A percentile compares a stretch with the other conserved stretches of the same genome.
Conservation (phyloP, 2,888 invertebrate species). For the Gari tellinella region DNA sequence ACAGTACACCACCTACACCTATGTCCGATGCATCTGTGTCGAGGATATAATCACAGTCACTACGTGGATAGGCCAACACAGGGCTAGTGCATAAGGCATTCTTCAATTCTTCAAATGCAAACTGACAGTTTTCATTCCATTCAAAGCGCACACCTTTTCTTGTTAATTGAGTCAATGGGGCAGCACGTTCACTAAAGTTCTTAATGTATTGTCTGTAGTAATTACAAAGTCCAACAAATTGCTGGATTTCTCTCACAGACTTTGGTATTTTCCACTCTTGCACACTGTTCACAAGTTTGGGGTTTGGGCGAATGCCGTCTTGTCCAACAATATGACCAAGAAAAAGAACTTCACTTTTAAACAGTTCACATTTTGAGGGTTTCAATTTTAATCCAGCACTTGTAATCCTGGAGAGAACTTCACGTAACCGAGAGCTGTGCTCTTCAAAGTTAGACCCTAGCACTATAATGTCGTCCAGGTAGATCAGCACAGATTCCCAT, state of each 20-base stretch:
- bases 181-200: conserved; percentile 41
- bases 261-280: too few relatives aligned
- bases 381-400: conserved; percentile 40
- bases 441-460: conserved; percentile 13
- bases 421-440: conserved; percentile 35
- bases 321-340: too few relatives aligned
- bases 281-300: too few relatives aligned
- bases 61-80: conserved; percentile 32
- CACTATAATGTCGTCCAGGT: conserved; percentile 44
- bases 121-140: conserved; percentile 41
- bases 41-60: conserved; percentile 15
- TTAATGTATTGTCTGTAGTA: too few relatives aligned
- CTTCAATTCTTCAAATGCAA: conserved; percentile 32
- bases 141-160: conserved; percentile 30
- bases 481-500: conserved; percentile 33
- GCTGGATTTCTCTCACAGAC: too few relatives aligned
- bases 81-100: conserved; percentile 14
- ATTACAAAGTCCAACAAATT: too few relatives aligned
- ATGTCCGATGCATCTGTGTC: conserved; percentile 32
- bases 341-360: too few relatives aligned
- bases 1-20: conserved; percentile 24
- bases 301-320: too few relatives aligned
- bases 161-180: conserved; percentile 44
- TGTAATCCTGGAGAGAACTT: conserved; percentile 32
- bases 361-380: too few relatives aligned